Base-by-base conservation (phyloP, 2,797 vertebrate species). In the Poeciliopsis paucimaculata region DNA sequence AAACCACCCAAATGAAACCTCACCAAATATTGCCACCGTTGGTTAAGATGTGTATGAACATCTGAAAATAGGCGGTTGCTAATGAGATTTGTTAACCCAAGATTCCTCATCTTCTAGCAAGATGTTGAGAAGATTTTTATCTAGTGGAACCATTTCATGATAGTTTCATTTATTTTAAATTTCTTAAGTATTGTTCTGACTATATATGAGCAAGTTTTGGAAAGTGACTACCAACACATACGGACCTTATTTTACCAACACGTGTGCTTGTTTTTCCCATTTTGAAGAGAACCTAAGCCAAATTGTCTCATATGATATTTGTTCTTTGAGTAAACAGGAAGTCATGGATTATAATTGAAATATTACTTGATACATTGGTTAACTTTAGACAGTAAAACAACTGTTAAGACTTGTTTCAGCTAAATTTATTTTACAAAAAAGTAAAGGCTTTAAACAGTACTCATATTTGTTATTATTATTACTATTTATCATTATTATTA, bases 1-100 rank as follows among this genome's bases (percentile, higher is more conserved):
- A 89, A 88, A 79, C 74, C 85, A 77, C 8, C 79, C 84, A 28
- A 13, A 55, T 86, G 78, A 88, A 92, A 88, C 88, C 66, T n/a
- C 39, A 15, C 39, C 26, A 71, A 45, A n/a, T 15, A 45, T 1
- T 16, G 26, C 11, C 34, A 66, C 34, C 62, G 39, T 28, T 66
- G 62, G 62, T 66, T 15, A 28, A 45, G 39, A n/a, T 45, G 13
- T 41, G 36, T 5, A 45, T 0, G 1, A 71, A 28, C 41, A 71
- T 43, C 64, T 41, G 10, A 5, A 70, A 70, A 70, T 70, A 43
- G n/a, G 43, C 1, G 26, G 41, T 71, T 71, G 41, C 39, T n/a
- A 71, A n/a, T 41, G 39, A n/a, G 41, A 45, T 71, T n/a, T n/a
- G 23, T 12, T 70, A 15, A 7, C 39, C 39, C 36, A 23, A 68